Conservation (phyloP, 2,888 invertebrate species). For the Kryphioiulus occultus region DNA sequence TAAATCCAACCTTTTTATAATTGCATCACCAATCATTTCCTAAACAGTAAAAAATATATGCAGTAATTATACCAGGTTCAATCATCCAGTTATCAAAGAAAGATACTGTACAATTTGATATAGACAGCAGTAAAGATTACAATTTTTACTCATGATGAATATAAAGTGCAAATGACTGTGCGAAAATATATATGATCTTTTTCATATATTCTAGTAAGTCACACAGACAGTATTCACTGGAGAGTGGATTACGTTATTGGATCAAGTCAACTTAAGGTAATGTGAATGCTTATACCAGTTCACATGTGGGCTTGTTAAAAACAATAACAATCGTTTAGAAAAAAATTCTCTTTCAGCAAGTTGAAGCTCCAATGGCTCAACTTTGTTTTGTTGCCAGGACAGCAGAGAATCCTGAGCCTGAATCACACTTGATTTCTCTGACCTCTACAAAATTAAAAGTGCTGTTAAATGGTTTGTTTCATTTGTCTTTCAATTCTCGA, state of each 20-base stretch:
- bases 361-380: slow-evolving; percentile 37
- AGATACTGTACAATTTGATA: neutral
- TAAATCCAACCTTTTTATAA: too few relatives aligned
- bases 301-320: too few relatives aligned
- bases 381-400: slow-evolving; percentile 14
- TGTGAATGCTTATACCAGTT: neutral
- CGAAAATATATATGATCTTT: neutral
- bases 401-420: neutral
- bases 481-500: neutral
- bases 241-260: slow-evolving; percentile 53
- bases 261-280: slow-evolving; percentile 51
- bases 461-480: slow-evolving; percentile 47
- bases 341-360: neutral
- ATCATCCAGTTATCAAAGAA: neutral
- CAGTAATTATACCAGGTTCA: too few relatives aligned
- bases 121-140: too few relatives aligned
- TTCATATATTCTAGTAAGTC: slow-evolving; percentile 46
- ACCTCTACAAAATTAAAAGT: slow-evolving; percentile 48
- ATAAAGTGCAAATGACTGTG: too few relatives aligned
- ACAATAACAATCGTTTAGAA: too few relatives aligned
- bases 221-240: slow-evolving; percentile 52
- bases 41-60: too few relatives aligned
- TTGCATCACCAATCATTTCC: too few relatives aligned
- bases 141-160: too few relatives aligned
- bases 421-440: slow-evolving; percentile 45